Conservation (phyloP, 1,140 invertebrate species). For the Metopolophium dirhodum region DNA sequence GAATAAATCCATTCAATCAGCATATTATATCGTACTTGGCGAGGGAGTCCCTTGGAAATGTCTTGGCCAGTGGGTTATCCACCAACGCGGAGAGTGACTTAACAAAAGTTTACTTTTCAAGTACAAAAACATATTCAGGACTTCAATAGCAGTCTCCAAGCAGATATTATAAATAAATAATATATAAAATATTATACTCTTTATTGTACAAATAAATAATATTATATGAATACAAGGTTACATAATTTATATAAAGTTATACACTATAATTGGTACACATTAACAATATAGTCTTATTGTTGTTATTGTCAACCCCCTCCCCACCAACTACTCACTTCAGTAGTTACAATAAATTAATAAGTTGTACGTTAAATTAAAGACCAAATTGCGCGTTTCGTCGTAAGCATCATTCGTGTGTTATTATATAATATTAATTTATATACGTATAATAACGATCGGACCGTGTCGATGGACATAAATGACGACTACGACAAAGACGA, state of each 20-base stretch:
- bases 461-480: not conserved
- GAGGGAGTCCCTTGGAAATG: too few species aligned
- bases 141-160: not conserved
- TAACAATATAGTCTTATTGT: not conserved
- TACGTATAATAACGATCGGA: not conserved
- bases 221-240: not conserved
- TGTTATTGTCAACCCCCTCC: not conserved
- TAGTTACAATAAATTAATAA: not conserved
- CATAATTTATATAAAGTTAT: not conserved
- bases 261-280: too few species aligned
- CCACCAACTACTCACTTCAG: too few species aligned
- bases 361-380: not conserved
- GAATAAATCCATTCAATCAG: not conserved
- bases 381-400: not conserved
- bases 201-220: slow-evolving; percentile 25
- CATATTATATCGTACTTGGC: not conserved
- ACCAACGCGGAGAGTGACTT: too few species aligned
- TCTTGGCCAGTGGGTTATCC: too few species aligned
- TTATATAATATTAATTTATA: too few species aligned
- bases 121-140: not conserved
- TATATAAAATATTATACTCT: not conserved
- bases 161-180: not conserved
- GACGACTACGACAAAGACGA: not conserved
- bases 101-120: too few species aligned
- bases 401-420: not conserved